Evolutionary conservation across 2,888 invertebrate species (phyloP).

Genomic region (Ischnus inquisitorius): DNA sequence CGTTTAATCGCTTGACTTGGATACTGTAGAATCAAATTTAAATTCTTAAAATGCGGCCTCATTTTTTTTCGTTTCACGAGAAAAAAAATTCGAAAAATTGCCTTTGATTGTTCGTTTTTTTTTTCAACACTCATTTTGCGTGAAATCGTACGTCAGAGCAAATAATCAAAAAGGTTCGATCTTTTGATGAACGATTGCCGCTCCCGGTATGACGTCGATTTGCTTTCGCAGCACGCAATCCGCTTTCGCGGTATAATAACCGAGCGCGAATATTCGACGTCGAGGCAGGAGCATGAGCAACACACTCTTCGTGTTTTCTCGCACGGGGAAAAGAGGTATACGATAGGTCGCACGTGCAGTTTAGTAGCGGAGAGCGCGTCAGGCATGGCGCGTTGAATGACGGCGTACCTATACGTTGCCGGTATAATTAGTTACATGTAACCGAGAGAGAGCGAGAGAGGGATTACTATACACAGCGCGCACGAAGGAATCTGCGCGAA

Average conservation of each 20-base stretch:
- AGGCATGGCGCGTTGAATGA: conserved; percentile 42
- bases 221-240: conserved; percentile 10
- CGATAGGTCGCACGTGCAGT: conserved; percentile 46
- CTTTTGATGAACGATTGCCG: not conserved
- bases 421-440: conserved; percentile 50
- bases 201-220: not conserved
- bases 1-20: not conserved
- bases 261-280: conserved; percentile 5
- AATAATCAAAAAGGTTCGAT: not conserved
- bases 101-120: not conserved
- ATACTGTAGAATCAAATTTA: not conserved
- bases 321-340: not conserved
- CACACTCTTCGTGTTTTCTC: conserved; percentile 24
- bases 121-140: not conserved
- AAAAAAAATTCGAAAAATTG: not conserved
- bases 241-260: conserved; percentile 13
- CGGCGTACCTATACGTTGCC: conserved; percentile 39
- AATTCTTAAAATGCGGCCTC: no score
- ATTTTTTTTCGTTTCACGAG: no score
- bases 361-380: conserved; percentile 25
- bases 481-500: conserved; percentile 32
- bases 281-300: conserved; percentile 22
- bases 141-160: not conserved
- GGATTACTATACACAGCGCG: not conserved
- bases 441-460: no score